A percentile compares a stretch with the other conserved stretches of the same genome.
Evolutionary conservation across 2,888 invertebrate genomes (phyloP).

Genomic region (Pardosa pseudoannulata): DNA sequence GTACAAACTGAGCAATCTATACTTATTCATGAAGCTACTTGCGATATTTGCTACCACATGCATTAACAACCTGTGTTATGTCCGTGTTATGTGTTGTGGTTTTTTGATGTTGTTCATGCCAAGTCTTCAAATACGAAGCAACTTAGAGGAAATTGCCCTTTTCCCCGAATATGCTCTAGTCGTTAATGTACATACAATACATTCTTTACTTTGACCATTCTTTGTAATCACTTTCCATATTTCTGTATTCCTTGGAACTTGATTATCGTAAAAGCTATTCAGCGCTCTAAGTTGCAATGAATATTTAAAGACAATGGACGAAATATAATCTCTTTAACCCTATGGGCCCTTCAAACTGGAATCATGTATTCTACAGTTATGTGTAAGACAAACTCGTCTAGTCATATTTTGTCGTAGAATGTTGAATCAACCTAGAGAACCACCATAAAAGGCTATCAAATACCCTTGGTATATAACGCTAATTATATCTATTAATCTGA

Average conservation of each 20-base stretch:
- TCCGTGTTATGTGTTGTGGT: neutral
- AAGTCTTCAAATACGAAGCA: conserved; percentile 14
- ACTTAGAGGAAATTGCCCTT: neutral
- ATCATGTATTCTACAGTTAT: conserved; percentile 10
- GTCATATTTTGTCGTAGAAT: conserved; percentile 18
- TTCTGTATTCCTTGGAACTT: too few species aligned
- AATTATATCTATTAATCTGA: too few species aligned
- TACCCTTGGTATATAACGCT: too few species aligned
- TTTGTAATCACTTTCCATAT: neutral
- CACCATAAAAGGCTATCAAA: neutral
- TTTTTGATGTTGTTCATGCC: conserved; percentile 11
- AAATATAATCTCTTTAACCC: conserved; percentile 17
- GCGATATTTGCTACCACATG: neutral
- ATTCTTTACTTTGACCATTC: neutral
- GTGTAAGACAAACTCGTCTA: conserved; percentile 33
- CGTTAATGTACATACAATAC: neutral
- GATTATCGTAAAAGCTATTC: too few species aligned
- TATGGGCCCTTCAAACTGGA: conserved; percentile 26
- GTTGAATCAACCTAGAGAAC: neutral
- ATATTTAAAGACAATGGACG: conserved; percentile 6
- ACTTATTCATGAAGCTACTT: neutral
- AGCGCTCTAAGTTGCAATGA: neutral
- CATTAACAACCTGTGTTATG: neutral
- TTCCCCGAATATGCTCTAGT: neutral
- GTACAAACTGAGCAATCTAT: conserved; percentile 2